Evolutionary conservation across 2,113 vertebrate genomes (phyloP), one percentile per base, ranked within the genome.

Genomic region (Callopanchax toddi): DNA sequence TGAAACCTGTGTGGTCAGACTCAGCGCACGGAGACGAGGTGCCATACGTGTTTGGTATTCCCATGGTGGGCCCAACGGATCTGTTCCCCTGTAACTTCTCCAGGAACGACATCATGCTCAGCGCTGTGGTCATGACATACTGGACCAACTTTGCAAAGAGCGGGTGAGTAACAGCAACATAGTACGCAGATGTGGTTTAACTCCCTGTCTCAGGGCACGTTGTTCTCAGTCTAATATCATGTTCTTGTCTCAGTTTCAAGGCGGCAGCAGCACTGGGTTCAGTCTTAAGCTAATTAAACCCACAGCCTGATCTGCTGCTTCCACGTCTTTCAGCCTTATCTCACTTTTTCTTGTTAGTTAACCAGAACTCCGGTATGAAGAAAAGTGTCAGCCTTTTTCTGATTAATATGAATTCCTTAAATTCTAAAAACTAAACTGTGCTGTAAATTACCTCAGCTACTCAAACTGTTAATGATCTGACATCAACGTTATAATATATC

Each of bases 111-210:
- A 93, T 99, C 81, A 99, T 99, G 97, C 94, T 99, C 73, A 99
- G 97, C 0, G 97, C 97, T 0, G 97, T 99, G 13, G 97, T 99
- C 54, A 99, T 99, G 97, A 99, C 97, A 16, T 99, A 98, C 78
- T 99, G 97, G 97, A 99, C 97, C 86, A 99, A 99, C 91, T 99
- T 99, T 61, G 97, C 97, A 82, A 99, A 99, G 90, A 99, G 96
- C 4, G 97, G 97, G 97, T 99, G 91, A 95, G 94, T 87, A 43
- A 11, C 18, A 61, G 18, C 12, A 56, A 32, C 49, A 40, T 42
- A 45, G 21, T 21, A 25, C 11, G 60, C 18, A 1, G 45, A 49
- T 64, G 39, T 44, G 21, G 12, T 34, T 54, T 21, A 23, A n/a
- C n/a, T n/a, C n/a, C n/a, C n/a, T n/a, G n/a, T n/a, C n/a, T n/a